Evolutionary conservation across 2,797 vertebrate genomes (phyloP), one percentile per base, ranked within the genome.

Genomic region (Gobionotothen gibberifrons): DNA sequence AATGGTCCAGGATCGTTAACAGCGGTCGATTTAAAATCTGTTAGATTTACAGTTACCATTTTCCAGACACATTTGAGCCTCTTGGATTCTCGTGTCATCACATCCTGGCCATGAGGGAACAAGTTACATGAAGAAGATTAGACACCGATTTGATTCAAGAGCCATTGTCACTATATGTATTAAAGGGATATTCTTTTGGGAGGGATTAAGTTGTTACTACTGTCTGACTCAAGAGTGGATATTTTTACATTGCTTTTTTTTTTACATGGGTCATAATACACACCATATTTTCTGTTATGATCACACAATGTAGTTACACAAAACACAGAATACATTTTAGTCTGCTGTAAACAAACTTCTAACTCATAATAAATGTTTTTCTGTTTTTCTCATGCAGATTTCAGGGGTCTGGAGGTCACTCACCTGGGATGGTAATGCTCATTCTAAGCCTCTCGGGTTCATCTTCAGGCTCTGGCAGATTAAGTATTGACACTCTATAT

Each of bases 401-500:
- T 70, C 19, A 53, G 32, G 14, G 16, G 53, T 64, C 5, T 53
- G 11, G 44, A 46, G 16, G 13, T 17, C 40, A 74, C 81, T 83
- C 65, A 94, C 94, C 87, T 74, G 92, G 93, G 72, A 94, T 51
- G 0, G 40, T 46, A 51, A 92, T 79, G 12, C 3, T n/a, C 21
- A 44, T 71, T 14, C 3, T 43, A 9, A 66, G 58, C 26, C 36
- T 56, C 39, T 65, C 17, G 29, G 67, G 6, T 16, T 52, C 60
- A 9, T 14, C 6, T 0, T 78, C 15, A 59, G 90, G 80, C 51
- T 90, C 82, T 21, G 94, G 94, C 40, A 95, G 80, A 74, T 95
- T 92, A 53, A 84, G 83, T 60, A 93, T 46, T 9, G 86, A 74
- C 68, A 94, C 22, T 3, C 17, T 39, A 9, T 95, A 95, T 1